A percentile compares a stretch with the other conserved stretches of the same genome.
phyloP scores from a whole-genome alignment of 30 jellyfish, hydroid and myxozoan genomes.

The Turritopsis rubra region DNA sequence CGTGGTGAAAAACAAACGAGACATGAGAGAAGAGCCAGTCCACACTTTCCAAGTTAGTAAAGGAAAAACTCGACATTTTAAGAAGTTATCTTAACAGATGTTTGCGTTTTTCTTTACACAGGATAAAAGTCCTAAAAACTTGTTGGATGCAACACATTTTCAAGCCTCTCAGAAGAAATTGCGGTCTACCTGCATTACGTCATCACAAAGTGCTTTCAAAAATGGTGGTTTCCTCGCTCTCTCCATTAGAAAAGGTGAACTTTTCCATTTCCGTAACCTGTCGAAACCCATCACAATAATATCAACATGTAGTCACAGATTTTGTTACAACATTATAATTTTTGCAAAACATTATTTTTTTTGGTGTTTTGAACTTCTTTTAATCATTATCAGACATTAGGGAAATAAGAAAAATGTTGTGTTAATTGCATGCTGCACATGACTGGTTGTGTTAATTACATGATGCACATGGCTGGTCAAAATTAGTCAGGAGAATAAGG shows the following conservation, averaged over 20 bases:
- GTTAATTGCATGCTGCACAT: background rate
- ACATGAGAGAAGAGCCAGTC: background rate
- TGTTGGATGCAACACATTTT: background rate
- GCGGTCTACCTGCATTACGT: background rate
- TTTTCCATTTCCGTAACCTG: slow-evolving; percentile 14
- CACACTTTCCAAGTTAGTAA: background rate
- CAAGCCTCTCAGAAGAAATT: background rate
- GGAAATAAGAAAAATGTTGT: background rate
- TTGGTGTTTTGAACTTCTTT: background rate
- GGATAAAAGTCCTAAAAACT: background rate
- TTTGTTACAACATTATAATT: background rate
- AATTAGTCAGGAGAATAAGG: background rate
- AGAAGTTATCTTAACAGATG: too few species aligned
- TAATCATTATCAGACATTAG: background rate
- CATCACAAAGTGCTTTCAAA: background rate
- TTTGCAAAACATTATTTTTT: too few species aligned
- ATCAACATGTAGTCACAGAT: background rate
- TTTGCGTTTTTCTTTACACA: too few species aligned
- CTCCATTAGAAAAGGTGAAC: slow-evolving; percentile 1
- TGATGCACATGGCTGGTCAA: background rate
- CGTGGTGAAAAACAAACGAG: background rate
- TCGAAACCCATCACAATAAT: background rate
- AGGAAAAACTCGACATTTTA: too few species aligned
- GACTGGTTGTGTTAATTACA: background rate
- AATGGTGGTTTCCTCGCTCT: background rate